phyloP scores from a whole-genome alignment of 2,113 vertebrate species.

The Thermophis baileyi region DNA sequence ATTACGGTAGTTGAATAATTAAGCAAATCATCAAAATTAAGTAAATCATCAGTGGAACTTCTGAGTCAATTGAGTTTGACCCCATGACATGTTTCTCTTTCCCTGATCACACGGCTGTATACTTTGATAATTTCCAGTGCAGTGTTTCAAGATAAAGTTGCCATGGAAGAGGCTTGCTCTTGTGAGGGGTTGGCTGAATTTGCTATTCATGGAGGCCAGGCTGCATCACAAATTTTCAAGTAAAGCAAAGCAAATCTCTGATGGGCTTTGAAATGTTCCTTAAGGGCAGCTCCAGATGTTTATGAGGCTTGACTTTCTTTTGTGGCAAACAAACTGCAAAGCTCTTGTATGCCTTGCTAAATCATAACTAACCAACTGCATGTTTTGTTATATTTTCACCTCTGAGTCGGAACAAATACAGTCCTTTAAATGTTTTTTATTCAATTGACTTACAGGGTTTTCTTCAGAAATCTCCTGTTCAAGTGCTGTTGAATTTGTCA shows the following conservation, averaged over 20 bases:
- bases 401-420: not conserved
- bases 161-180: not conserved
- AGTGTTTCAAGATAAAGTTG: not conserved
- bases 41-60: not conserved
- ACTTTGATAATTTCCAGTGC: not conserved
- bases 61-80: not conserved
- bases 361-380: not conserved
- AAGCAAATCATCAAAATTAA: not conserved
- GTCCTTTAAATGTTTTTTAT: not conserved
- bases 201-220: not conserved
- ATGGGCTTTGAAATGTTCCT: not conserved
- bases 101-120: not conserved
- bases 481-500: not conserved
- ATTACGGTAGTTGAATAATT: not conserved
- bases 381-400: not conserved
- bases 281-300: not conserved
- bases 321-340: not conserved
- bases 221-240: not conserved
- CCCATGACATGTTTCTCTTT: not conserved
- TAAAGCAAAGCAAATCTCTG: not conserved
- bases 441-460: not conserved
- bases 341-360: not conserved
- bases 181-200: not conserved
- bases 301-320: not conserved
- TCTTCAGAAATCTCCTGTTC: not conserved